Conservation (phyloP, 2,113 vertebrate species). For the Syngnathus floridae region DNA sequence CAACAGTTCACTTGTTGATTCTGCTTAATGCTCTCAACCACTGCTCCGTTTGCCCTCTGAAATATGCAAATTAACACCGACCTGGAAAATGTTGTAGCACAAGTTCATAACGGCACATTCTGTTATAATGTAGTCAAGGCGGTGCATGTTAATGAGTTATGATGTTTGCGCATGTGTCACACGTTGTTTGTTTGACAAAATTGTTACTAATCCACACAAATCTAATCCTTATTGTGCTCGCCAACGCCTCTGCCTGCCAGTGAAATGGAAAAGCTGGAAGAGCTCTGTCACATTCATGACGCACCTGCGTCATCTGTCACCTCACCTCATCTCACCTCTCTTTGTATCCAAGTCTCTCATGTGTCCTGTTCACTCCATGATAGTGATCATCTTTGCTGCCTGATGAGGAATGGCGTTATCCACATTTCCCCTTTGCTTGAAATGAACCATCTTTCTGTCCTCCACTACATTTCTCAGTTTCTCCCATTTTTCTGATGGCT, state of each 20-base stretch:
- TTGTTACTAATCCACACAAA: slow-evolving; percentile 3
- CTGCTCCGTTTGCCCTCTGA: background rate
- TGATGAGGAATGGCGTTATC: slow-evolving; percentile 13
- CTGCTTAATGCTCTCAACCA: background rate
- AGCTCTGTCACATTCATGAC: slow-evolving; percentile 13
- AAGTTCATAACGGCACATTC: background rate
- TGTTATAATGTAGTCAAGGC: background rate
- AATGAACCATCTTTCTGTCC: slow-evolving; percentile 15
- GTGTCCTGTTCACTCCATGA: background rate
- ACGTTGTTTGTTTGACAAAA: background rate
- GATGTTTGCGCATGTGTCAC: background rate
- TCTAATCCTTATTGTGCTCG: slow-evolving; percentile 6
- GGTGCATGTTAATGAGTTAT: background rate
- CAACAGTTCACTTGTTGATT: too few species aligned
- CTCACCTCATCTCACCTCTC: background rate
- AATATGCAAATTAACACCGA: background rate
- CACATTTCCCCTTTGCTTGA: background rate
- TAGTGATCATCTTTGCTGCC: slow-evolving; percentile 1
- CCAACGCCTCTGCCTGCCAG: slow-evolving; percentile 13
- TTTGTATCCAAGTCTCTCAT: slow-evolving; percentile 8
- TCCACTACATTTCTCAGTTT: slow-evolving; percentile 2
- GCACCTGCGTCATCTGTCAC: slow-evolving; percentile 12
- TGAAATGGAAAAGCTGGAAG: slow-evolving; percentile 30
- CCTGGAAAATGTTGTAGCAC: background rate
- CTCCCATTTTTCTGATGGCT: slow-evolving; percentile 9